Base-by-base conservation (phyloP, 2,797 vertebrate genomes). In the Chloroceryle amazona region DNA sequence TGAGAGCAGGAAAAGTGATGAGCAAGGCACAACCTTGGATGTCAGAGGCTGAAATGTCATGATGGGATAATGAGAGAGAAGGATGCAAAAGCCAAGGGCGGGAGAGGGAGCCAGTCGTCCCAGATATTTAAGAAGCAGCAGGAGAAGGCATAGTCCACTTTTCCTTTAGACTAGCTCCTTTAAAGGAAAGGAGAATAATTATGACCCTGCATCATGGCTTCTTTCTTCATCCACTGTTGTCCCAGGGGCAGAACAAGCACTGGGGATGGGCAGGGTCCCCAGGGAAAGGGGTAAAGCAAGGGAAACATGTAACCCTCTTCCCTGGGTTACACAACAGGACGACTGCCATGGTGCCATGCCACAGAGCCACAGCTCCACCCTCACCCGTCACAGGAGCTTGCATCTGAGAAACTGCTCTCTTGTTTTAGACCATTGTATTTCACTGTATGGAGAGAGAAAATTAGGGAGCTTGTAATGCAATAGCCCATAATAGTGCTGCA, bases 301-400 rank as follows among this genome's bases (percentile, higher is more conserved):
- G 35, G 58, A 60, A 61, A n/a, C 29, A 47, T 2, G 1, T 21
- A 73, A 37, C 6, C 15, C 20, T 75, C 51, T 68, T 73, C 25
- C 46, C 41, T 86, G 70, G 23, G 11, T 73, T 54, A 41, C 10
- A 2, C 2, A 10, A n/a, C n/a, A 0, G 1, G 49, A 28, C 1
- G 0, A 33, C 80, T 93, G 76, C 68, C 9, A 9, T 6, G 1
- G 37, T 3, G 2, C 63, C 2, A 1, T 21, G 58, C 33, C 51
- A 39, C n/a, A n/a, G n/a, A n/a, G n/a, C n/a, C n/a, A n/a, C n/a
- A n/a, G n/a, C 51, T 91, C 57, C 49, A 61, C 18, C 37, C 74
- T 79, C 74, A 65, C 17, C 26, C 22, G 82, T 68, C 28, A 31
- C 78, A 82, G 71, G 62, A 23, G 5, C 60, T 65, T 90, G 68